Conservation (phyloP, 2,888 invertebrate species). For the Leptopilina myrica region DNA sequence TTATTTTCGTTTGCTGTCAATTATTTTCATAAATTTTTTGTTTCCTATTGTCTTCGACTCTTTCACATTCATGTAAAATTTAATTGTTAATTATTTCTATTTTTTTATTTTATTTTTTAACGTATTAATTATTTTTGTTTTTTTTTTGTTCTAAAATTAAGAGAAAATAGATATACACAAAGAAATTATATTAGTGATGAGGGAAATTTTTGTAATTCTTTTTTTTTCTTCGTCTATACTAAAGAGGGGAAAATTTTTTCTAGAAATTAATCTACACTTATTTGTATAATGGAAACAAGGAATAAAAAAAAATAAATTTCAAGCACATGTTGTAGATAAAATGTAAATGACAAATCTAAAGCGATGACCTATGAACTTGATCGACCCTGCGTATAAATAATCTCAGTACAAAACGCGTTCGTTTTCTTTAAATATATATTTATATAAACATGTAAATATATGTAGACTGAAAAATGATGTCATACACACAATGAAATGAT, state of each 20-base stretch:
- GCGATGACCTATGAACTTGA: constrained; percentile 37
- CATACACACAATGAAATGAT: constrained; percentile 18
- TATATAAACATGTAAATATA: too few species aligned
- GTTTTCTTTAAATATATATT: not conserved
- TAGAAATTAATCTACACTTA: not conserved
- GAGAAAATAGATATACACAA: not conserved
- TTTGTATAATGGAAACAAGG: not conserved
- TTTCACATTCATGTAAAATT: too few species aligned
- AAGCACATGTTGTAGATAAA: constrained; percentile 32
- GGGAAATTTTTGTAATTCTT: not conserved
- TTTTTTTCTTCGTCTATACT: not conserved
- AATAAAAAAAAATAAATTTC: not conserved
- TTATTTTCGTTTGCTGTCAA: too few species aligned
- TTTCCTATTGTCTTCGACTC: too few species aligned
- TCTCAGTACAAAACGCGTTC: constrained; percentile 10
- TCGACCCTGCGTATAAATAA: constrained; percentile 22
- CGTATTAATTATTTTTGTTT: not conserved
- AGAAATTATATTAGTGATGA: not conserved
- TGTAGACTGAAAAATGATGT: constrained; percentile 14
- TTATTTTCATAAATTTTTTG: too few species aligned
- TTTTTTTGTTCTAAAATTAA: not conserved
- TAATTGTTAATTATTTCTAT: too few species aligned
- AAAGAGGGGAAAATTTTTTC: not conserved
- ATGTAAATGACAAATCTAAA: constrained; percentile 32
- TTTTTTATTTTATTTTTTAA: too few species aligned